These are phyloP conservation scores for Corticium candelabrum DNA, from an alignment of 37 sponge, comb jelly and placozoan genomes.

Conservation along the genomic window DNA sequence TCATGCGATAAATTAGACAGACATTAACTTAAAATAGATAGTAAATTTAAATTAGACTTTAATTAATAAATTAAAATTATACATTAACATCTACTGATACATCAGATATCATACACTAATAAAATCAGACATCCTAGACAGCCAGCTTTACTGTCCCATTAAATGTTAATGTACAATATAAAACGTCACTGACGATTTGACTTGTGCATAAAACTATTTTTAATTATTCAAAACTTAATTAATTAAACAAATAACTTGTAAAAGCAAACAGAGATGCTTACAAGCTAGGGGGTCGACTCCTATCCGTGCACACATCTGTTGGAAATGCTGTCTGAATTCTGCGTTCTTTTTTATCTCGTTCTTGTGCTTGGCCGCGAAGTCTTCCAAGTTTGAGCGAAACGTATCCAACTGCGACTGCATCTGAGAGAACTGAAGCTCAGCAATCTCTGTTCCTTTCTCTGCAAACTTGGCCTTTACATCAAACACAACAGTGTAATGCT, in stretches of 20 bases:
- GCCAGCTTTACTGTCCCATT: no score
- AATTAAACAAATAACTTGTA: neutral
- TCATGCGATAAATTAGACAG: neutral
- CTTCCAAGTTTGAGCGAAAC: conserved; percentile 67
- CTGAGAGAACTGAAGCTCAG: conserved; percentile 79
- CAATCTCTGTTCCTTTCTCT: conserved; percentile 88
- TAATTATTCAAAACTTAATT: neutral
- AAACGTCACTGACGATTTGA: no score
- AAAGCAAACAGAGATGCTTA: no score
- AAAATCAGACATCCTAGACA: no score
- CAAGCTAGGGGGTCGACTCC: conserved; percentile 98
- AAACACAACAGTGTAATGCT: neutral
- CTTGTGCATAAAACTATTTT: no score
- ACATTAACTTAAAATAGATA: neutral
- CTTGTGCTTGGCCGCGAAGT: conserved; percentile 86
- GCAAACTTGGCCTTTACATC: conserved; percentile 65
- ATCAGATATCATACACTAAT: no score
- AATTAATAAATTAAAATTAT: no score
- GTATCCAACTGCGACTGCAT: conserved; percentile 73
- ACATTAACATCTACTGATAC: no score
- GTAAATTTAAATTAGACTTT: neutral
- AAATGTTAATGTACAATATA: no score
- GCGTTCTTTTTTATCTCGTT: conserved; percentile 86
- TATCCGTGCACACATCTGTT: conserved; percentile 97
- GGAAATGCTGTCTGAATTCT: conserved; percentile 89